Base-by-base conservation (phyloP, 2,113 vertebrate genomes). In the Glaucomys volans region DNA sequence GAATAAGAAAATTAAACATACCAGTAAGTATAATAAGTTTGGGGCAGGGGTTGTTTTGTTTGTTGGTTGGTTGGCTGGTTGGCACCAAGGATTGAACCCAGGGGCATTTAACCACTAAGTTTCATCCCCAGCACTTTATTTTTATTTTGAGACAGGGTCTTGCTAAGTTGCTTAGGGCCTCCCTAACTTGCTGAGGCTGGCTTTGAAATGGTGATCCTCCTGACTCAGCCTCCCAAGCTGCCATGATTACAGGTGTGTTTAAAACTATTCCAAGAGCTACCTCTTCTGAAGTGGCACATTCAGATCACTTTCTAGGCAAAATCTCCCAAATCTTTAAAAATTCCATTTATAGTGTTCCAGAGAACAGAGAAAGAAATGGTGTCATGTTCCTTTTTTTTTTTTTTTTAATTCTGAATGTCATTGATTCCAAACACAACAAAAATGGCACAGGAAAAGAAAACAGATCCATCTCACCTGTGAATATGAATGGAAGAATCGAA, bases 271-370 rank as follows among this genome's bases (percentile, higher is more conserved):
- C 77, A 72, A 67, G 24, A 40, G 40, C 83, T 77, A 59, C 37
- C 22, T 92, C 62, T 81, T 64, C 75, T 10, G 76, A 67, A 83
- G 80, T 83, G 40, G 10, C 64, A 94, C 1, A 69, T 90, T 52
- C 69, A 77, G 40, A 82, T 89, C 64, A 37, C 47, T 87, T 95
- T 85, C 40, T 24, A 87, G 69, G 40, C 62, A 35, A 91, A 97
- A 82, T 93, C 22, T 87, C 62, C 47, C 86, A 87, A 87, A 62
- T 85, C 44, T 82, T 89, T 85, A 88, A 91, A 95, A 95, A 85
- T 94, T 77, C 42, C 76, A 47, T 35, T 91, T 95, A 16, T 42
- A 91, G 5, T 52, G 75, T 75, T 57, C 42, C 79, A 93, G 35
- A 96, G 10, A 83, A 93, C 54, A 87, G n/a, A 74, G 59, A 83